These are phyloP conservation scores for Cepphus grylle DNA, from an alignment of 2,113 vertebrate genomes.

Conservation along the genomic window DNA sequence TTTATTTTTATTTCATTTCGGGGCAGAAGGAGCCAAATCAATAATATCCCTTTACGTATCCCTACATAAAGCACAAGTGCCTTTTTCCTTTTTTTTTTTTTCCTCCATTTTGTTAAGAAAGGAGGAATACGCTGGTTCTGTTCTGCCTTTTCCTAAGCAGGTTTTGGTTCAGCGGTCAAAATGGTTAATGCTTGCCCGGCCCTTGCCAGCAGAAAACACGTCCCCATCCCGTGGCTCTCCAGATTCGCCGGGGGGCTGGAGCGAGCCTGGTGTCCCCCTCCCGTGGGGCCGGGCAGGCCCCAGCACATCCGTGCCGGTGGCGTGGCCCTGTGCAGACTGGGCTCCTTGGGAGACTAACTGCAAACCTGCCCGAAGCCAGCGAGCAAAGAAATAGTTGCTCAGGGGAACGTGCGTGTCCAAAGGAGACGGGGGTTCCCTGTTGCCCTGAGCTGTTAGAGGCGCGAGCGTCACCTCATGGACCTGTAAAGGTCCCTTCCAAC, in stretches of 20 bases:
- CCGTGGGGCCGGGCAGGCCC: rapidly evolving
- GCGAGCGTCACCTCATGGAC: background rate
- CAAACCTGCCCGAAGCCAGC: background rate
- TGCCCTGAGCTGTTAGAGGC: background rate
- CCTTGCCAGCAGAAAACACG: background rate
- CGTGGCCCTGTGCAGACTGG: background rate
- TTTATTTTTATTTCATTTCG: background rate
- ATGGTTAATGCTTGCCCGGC: background rate
- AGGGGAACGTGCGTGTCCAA: background rate
- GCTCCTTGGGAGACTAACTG: background rate
- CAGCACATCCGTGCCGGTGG: background rate
- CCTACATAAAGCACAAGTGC: background rate
- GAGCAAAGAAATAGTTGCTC: background rate
- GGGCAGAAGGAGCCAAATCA: background rate
- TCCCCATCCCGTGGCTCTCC: background rate
- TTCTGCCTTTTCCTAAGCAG: background rate
- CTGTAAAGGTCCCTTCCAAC: background rate
- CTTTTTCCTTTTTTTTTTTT: background rate
- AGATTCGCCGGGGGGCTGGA: background rate
- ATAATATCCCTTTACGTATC: background rate
- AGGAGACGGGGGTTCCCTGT: background rate
- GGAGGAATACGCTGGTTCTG: background rate
- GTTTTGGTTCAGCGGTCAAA: background rate
- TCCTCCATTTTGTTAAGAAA: background rate
- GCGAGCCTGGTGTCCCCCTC: background rate